Conservation (phyloP, 2,113 vertebrate genomes). For the Charina bottae region DNA sequence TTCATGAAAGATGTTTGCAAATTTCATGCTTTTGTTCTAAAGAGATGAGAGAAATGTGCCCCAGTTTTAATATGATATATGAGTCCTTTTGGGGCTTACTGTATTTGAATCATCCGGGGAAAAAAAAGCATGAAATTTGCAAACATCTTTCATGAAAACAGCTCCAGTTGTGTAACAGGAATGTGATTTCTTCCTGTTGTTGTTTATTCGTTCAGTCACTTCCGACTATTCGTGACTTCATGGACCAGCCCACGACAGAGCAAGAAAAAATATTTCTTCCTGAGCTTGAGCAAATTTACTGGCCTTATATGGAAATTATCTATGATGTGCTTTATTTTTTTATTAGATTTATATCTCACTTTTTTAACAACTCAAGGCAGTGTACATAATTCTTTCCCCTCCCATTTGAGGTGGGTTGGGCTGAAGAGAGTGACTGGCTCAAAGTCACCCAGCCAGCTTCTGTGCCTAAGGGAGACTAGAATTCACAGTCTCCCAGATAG, state of each 20-base stretch:
- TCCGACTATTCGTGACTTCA: too few relatives aligned
- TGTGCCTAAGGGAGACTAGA: too few relatives aligned
- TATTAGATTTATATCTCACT: too few relatives aligned
- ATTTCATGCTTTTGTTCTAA: not conserved
- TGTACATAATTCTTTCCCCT: too few relatives aligned
- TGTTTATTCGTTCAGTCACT: too few relatives aligned
- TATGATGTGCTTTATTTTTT: not conserved
- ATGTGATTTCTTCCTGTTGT: not conserved
- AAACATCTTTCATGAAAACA: conserved; percentile 6
- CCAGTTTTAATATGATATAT: not conserved
- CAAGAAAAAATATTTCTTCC: too few relatives aligned
- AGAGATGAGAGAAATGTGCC: not conserved
- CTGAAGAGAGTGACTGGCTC: too few relatives aligned
- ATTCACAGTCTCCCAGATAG: too few relatives aligned
- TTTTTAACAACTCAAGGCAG: too few relatives aligned
- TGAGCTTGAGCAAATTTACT: not conserved
- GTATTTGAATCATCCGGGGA: not conserved
- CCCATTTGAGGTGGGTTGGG: too few relatives aligned
- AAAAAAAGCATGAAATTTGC: not conserved
- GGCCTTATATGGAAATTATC: not conserved
- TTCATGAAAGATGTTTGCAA: conserved; percentile 14
- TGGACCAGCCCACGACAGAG: too few relatives aligned
- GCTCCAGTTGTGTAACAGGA: not conserved
- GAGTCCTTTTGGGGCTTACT: not conserved
- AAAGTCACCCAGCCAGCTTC: too few relatives aligned